A percentile compares a stretch with the other conserved stretches of the same genome.
phyloP scores from a whole-genome alignment of 1,140 invertebrate species.

The Bombus ignitus region DNA sequence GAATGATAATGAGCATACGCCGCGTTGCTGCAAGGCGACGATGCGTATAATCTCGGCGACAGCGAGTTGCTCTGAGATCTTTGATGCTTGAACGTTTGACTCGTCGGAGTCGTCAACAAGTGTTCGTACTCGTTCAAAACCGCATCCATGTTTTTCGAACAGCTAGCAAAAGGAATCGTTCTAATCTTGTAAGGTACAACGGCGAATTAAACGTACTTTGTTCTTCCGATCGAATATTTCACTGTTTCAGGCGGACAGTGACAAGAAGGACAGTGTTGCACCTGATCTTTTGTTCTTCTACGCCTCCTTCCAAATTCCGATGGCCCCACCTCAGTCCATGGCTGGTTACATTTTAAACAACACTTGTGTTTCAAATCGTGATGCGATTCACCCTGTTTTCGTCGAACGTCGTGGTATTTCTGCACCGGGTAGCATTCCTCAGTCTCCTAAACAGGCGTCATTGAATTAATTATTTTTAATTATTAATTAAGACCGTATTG shows the following conservation, averaged over 20 bases:
- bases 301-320: not conserved
- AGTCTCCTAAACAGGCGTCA: not conserved
- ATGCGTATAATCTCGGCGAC: slow-evolving; percentile 19
- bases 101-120: slow-evolving; percentile 8
- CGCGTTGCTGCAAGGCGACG: not conserved
- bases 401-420: not conserved
- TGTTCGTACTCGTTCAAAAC: slow-evolving; percentile 52
- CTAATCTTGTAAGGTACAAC: not conserved
- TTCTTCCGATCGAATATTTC: slow-evolving; percentile 21
- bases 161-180: slow-evolving; percentile 20
- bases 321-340: slow-evolving; percentile 9
- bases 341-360: slow-evolving; percentile 31
- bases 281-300: slow-evolving; percentile 28
- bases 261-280: slow-evolving; percentile 63
- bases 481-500: too few species aligned
- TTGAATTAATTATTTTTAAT: not conserved
- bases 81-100: slow-evolving; percentile 10
- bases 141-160: slow-evolving; percentile 50
- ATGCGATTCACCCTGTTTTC: slow-evolving; percentile 19
- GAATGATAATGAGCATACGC: slow-evolving; percentile 2
- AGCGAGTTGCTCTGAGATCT: slow-evolving; percentile 41
- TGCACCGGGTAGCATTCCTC: slow-evolving; percentile 47
- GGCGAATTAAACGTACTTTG: slow-evolving; percentile 33
- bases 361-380: not conserved
- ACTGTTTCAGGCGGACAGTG: slow-evolving; percentile 35